These are phyloP conservation scores for Dascillus cervinus DNA, from an alignment of 2,888 invertebrate genomes.

Conservation along the genomic window DNA sequence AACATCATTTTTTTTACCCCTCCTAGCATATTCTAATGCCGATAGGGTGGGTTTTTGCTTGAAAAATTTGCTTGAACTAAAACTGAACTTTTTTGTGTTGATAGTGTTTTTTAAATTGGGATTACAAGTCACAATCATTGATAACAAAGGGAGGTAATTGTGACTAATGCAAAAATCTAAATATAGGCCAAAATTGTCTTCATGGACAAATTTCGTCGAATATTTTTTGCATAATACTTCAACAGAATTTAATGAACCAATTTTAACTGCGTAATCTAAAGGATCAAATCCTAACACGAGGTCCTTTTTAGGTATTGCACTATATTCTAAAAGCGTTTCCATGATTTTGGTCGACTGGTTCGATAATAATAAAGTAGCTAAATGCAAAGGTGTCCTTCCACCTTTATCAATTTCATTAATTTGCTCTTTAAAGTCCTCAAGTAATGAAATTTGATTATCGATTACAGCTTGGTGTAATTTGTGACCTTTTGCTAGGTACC, in stretches of 20 bases:
- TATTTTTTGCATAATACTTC: not conserved
- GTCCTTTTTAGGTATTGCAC: not conserved
- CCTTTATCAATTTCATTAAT: not conserved
- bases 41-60: too few species aligned
- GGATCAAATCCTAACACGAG: not conserved
- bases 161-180: not conserved
- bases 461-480: conserved; percentile 1
- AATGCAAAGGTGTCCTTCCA: conserved; percentile 3
- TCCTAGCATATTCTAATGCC: too few species aligned
- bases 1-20: too few species aligned
- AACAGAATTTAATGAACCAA: not conserved
- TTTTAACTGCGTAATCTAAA: not conserved
- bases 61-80: too few species aligned
- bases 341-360: not conserved
- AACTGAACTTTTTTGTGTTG: too few species aligned
- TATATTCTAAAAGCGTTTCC: not conserved
- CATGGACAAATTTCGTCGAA: not conserved
- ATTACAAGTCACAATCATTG: not conserved
- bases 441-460: not conserved
- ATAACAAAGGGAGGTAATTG: not conserved
- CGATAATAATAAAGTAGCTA: not conserved
- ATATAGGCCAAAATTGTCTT: not conserved
- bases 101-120: too few species aligned
- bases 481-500: not conserved
- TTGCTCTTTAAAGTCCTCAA: not conserved